Conservation (phyloP, 2,888 invertebrate species). For the Octodonta nipae region DNA sequence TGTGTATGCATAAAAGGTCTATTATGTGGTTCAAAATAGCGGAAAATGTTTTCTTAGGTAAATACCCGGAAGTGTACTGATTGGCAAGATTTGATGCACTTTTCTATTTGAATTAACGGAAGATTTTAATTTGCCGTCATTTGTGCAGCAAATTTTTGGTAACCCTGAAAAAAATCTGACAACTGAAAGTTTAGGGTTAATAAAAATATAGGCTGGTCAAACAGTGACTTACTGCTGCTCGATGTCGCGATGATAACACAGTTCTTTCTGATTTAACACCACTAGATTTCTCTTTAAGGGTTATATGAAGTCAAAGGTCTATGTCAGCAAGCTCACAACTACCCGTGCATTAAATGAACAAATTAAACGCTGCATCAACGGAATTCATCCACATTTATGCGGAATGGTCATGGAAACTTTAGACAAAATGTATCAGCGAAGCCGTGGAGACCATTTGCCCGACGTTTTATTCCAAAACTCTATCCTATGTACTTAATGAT, state of each 20-base stretch:
- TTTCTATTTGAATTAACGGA: too few relatives aligned
- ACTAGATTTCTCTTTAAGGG: too few relatives aligned
- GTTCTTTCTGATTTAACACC: conserved; percentile 3
- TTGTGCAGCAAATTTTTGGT: conserved; percentile 1
- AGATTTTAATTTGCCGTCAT: background rate
- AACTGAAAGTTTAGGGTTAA: background rate
- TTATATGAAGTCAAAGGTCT: conserved; percentile 1
- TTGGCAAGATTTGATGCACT: too few relatives aligned
- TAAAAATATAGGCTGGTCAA: conserved; percentile 1
- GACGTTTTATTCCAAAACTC: conserved; percentile 2
- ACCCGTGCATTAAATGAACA: conserved; percentile 1
- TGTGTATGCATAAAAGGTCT: too few relatives aligned
- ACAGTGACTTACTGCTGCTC: conserved; percentile 1
- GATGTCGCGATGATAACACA: background rate
- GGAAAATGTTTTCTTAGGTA: too few relatives aligned
- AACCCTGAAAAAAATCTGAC: conserved; percentile 1
- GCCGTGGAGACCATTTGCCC: conserved; percentile 1
- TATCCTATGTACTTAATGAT: conserved; percentile 4
- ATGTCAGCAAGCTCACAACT: too few relatives aligned
- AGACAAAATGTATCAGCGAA: background rate
- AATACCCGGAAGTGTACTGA: too few relatives aligned
- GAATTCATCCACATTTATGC: conserved; percentile 3
- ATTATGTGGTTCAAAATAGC: too few relatives aligned
- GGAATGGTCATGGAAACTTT: conserved; percentile 3
- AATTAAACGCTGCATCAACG: conserved; percentile 1